phyloP scores from a whole-genome alignment of 2,888 invertebrate genomes.

The Drosophila sordidula region DNA sequence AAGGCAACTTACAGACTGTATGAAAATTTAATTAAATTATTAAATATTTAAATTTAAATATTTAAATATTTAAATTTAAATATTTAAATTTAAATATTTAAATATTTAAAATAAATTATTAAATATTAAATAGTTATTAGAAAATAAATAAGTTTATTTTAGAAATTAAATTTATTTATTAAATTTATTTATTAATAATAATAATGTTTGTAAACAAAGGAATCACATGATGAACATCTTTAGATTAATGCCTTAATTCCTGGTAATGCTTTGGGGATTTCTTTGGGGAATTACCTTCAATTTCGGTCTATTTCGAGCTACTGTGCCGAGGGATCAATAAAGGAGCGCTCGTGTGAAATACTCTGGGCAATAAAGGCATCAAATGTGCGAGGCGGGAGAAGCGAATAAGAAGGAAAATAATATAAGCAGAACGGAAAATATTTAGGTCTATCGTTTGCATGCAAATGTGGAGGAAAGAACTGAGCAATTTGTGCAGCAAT shows the following conservation, averaged over 20 bases:
- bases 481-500: slow-evolving; percentile 52
- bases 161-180: too few species aligned
- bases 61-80: too few species aligned
- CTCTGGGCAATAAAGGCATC: slow-evolving; percentile 53
- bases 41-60: too few species aligned
- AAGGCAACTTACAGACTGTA: too few species aligned
- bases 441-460: slow-evolving; percentile 56
- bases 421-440: slow-evolving; percentile 11
- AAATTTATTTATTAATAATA: too few species aligned
- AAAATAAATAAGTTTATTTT: too few species aligned
- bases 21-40: too few species aligned
- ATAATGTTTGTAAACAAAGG: too few species aligned
- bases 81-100: too few species aligned
- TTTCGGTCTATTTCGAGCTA: slow-evolving; percentile 34
- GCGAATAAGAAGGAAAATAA: slow-evolving; percentile 1
- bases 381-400: slow-evolving; percentile 36
- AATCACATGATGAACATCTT: too few species aligned
- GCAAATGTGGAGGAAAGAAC: slow-evolving; percentile 38
- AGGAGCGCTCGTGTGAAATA: slow-evolving; percentile 52
- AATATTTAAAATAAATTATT: too few species aligned
- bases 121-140: too few species aligned
- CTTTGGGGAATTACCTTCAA: slow-evolving; percentile 10
- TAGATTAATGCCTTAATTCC: background rate
- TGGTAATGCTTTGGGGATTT: slow-evolving; percentile 14
- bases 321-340: slow-evolving; percentile 67